These are phyloP conservation scores for Lepilemur ruficaudatus DNA, from an alignment of 2,797 vertebrate genomes.

Conservation along the genomic window DNA sequence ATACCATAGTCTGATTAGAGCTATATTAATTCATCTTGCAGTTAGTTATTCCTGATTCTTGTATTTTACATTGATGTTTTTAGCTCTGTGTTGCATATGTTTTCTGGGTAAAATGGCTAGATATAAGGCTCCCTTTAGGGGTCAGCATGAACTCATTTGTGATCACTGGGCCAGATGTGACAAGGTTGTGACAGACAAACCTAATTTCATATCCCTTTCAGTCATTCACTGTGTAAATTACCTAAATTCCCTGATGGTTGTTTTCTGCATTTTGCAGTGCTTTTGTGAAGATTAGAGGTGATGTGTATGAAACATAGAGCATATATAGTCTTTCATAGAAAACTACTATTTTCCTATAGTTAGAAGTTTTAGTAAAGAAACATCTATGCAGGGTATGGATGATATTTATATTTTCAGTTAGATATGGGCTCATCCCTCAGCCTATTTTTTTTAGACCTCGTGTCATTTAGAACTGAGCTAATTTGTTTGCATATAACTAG, in stretches of 20 bases:
- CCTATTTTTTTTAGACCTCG: neutral
- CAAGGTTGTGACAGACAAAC: neutral
- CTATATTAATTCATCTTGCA: neutral
- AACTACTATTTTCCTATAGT: neutral
- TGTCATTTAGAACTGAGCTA: neutral
- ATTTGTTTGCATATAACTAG: neutral
- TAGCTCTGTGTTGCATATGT: neutral
- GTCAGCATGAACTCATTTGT: neutral
- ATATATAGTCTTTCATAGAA: neutral
- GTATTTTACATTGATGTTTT: neutral
- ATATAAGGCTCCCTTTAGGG: neutral
- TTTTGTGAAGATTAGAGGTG: neutral
- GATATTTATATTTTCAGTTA: neutral
- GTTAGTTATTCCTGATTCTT: neutral
- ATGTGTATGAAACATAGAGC: neutral
- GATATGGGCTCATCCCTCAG: neutral
- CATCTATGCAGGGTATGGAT: neutral
- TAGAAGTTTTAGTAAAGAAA: neutral
- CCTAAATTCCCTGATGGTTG: neutral
- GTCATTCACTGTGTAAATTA: neutral
- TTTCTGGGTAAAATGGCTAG: neutral
- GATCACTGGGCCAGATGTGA: neutral
- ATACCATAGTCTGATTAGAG: neutral
- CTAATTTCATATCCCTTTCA: neutral
- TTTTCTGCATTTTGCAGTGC: conserved; percentile 16